Evolutionary conservation across 2,888 invertebrate species (phyloP).

Genomic region (Chymomyza caudatula): DNA sequence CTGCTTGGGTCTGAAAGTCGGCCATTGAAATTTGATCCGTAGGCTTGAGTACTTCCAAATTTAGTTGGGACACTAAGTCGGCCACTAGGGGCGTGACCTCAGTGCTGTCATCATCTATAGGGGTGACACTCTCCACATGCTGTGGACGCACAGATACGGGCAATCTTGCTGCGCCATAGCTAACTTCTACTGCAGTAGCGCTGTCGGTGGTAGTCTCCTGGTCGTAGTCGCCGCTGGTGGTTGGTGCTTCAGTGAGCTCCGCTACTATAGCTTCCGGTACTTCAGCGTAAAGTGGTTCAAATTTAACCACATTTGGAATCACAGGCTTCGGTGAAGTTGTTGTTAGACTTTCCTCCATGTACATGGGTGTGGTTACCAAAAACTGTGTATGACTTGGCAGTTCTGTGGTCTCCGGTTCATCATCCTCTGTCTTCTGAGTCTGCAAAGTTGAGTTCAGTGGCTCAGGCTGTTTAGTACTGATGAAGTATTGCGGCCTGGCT

Average conservation of each 20-base stretch:
- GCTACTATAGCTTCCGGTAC: constrained; percentile 63
- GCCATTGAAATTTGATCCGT: constrained; percentile 73
- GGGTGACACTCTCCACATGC: constrained; percentile 39
- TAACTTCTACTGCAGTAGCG: constrained; percentile 3
- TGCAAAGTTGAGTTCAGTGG: constrained; percentile 17
- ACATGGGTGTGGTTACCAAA: constrained; percentile 53
- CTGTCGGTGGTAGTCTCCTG: constrained; percentile 3
- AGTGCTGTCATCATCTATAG: constrained; percentile 37
- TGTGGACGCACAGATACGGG: constrained; percentile 48
- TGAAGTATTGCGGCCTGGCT: constrained; percentile 54
- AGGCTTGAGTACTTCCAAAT: constrained; percentile 60
- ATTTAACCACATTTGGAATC: constrained; percentile 50
- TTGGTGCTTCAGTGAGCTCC: constrained; percentile 46
- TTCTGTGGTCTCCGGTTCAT: constrained; percentile 54
- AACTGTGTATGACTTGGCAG: constrained; percentile 46
- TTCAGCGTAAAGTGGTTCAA: constrained; percentile 66
- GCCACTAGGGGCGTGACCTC: constrained; percentile 59
- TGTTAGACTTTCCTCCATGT: constrained; percentile 24
- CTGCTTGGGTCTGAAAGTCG: constrained; percentile 76
- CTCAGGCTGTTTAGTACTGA: constrained; percentile 29
- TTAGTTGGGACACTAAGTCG: constrained; percentile 64
- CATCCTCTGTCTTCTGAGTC: constrained; percentile 8
- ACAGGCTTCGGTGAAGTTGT: constrained; percentile 27
- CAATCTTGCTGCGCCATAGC: constrained; percentile 18
- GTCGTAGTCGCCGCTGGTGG: constrained; percentile 21